Conservation (phyloP, 2,888 invertebrate species). For the Malthinus flaveolus region DNA sequence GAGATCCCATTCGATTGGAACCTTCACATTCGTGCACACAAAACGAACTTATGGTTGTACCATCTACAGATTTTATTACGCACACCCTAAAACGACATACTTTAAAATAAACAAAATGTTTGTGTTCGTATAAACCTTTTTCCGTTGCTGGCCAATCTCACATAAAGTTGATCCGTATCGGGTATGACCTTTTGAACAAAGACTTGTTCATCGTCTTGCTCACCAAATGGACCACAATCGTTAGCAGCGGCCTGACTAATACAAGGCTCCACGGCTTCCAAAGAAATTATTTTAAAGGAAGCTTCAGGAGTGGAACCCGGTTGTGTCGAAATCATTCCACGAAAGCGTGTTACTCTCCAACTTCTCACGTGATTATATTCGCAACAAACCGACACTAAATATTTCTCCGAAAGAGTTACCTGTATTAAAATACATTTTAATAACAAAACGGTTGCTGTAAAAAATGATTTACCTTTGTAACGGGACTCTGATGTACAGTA, state of each 20-base stretch:
- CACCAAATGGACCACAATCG: constrained; percentile 90
- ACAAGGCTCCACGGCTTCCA: constrained; percentile 70
- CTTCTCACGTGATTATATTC: constrained; percentile 98
- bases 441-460: constrained; percentile 3
- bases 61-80: constrained; percentile 92
- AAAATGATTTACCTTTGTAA: constrained; percentile 78
- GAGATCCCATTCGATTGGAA: constrained; percentile 87
- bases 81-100: constrained; percentile 70
- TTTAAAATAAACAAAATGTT: background rate
- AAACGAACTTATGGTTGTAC: constrained; percentile 91
- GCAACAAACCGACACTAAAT: constrained; percentile 92
- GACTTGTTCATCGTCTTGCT: constrained; percentile 97
- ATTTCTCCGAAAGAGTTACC: constrained; percentile 94
- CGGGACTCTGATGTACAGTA: constrained; percentile 94
- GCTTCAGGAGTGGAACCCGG: constrained; percentile 97
- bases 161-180: constrained; percentile 93
- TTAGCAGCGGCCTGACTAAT: constrained; percentile 67
- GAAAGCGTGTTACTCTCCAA: constrained; percentile 95
- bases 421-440: constrained; percentile 45
- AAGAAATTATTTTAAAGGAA: constrained; percentile 92
- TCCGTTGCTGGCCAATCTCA: constrained; percentile 92
- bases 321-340: constrained; percentile 98
- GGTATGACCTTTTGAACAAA: constrained; percentile 98
- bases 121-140: constrained; percentile 65
- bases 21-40: constrained; percentile 98